phyloP scores from a whole-genome alignment of 2,888 invertebrate species.

The Chymomyza procnemis region DNA sequence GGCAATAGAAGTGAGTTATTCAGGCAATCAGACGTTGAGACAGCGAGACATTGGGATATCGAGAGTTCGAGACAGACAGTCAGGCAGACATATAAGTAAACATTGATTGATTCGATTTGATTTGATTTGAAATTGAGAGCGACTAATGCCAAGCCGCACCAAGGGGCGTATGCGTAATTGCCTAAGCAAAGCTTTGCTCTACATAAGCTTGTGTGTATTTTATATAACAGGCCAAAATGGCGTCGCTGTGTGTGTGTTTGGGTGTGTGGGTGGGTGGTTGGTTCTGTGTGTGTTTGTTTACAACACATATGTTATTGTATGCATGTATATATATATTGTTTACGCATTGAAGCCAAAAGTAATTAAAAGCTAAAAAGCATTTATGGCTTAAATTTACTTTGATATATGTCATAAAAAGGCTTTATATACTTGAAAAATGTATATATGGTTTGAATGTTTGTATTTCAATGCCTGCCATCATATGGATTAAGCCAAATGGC shows the following conservation, averaged over 20 bases:
- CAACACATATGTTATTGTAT: too few species aligned
- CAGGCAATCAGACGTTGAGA: background rate
- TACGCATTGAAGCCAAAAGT: slow-evolving; percentile 16
- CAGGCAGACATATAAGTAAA: slow-evolving; percentile 32
- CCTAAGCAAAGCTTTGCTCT: background rate
- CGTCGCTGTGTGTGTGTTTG: too few species aligned
- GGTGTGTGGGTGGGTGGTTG: too few species aligned
- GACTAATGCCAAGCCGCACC: slow-evolving; percentile 25
- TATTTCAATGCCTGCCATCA: background rate
- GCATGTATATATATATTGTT: too few species aligned
- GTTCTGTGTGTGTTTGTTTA: too few species aligned
- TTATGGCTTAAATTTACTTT: slow-evolving; percentile 40
- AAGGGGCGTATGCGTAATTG: slow-evolving; percentile 32
- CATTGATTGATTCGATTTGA: slow-evolving; percentile 56
- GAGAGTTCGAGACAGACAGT: background rate
- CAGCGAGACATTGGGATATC: background rate
- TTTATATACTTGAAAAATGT: slow-evolving; percentile 15
- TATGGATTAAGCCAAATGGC: background rate
- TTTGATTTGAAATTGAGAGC: slow-evolving; percentile 55
- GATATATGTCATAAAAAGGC: slow-evolving; percentile 36
- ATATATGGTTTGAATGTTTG: slow-evolving; percentile 6
- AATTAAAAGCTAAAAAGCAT: slow-evolving; percentile 49
- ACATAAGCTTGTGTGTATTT: too few species aligned
- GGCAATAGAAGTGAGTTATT: background rate
- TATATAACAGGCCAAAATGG: too few species aligned